Base-by-base conservation (phyloP, 92 coral and sea anemone genomes). In the Phenganax stokvisi region DNA sequence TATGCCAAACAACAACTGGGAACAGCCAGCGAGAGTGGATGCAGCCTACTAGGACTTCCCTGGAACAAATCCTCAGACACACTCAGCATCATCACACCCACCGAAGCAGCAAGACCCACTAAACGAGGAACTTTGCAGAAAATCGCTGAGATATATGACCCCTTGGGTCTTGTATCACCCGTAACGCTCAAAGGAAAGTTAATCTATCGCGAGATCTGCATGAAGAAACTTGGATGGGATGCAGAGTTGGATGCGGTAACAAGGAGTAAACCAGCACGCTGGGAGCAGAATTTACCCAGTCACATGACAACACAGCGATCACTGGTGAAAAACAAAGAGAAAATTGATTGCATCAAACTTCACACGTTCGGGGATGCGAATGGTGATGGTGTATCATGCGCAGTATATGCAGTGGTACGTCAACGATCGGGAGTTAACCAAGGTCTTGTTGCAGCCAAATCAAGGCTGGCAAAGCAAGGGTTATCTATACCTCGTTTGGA, bases 391-490 rank as follows among this genome's bases (percentile, higher is more conserved):
- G 86, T 84, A 12, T 59, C 85, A 12, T 83, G 87, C 47, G 85
- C 87, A 6, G 89, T 87, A 51, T 89, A 89, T 81, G 79, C 87
- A 29, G 86, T 87, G 51, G 77, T 87, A 29, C 55, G 84, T 57
- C 92, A 87, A 27, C 44, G 58, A 37, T 64, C 83, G 13, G 86
- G 89, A 20, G 71, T 86, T 7, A 89, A 72, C 20, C 86, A 86
- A 25, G 74, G 65, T 44, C 84, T 89, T 15, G 85, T 86, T 10
- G 85, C 86, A 31, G 83, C 87, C 13, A 85, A 85, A 62, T 81
- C 85, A 20, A n/a, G 88, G 15, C 57, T 85, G 15, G 88, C 88
- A 10, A 85, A 85, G 17, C 17, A 56, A 59, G 81, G 69, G 27
- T 62, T 85, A 16, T 79, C 85, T 16, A 16, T 85, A 15, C 88